Evolutionary conservation across 1,140 invertebrate genomes (phyloP).

Genomic region (Sinella curviseta): DNA sequence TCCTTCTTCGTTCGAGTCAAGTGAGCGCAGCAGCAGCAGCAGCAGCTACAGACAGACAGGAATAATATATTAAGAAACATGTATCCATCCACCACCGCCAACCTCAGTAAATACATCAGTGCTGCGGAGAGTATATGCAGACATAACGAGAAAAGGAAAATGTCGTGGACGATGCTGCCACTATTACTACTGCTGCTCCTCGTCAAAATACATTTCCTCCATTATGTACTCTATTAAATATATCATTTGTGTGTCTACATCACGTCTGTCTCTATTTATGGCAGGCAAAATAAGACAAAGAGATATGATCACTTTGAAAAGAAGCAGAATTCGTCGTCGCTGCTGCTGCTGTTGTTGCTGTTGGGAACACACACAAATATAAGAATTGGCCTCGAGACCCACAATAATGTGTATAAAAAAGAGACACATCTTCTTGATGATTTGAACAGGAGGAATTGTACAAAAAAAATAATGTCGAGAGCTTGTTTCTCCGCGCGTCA

Average conservation of each 20-base stretch:
- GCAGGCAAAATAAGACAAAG: background rate
- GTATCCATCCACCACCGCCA: background rate
- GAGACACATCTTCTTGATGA: background rate
- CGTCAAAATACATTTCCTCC: too few species aligned
- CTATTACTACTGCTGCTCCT: too few species aligned
- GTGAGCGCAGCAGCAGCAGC: too few species aligned
- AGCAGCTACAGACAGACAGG: too few species aligned
- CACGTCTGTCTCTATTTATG: background rate
- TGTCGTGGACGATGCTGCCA: too few species aligned
- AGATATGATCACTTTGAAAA: background rate
- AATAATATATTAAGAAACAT: background rate
- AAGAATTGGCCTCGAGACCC: background rate
- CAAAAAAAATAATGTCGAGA: background rate
- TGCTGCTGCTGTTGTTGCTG: background rate
- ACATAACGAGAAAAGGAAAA: too few species aligned
- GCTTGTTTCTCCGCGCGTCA: too few species aligned
- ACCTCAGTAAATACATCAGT: background rate
- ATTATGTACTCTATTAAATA: too few species aligned
- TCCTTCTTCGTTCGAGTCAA: too few species aligned
- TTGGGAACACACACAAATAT: background rate
- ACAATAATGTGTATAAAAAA: background rate
- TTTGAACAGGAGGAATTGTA: slow-evolving; percentile 6
- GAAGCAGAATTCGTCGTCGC: too few species aligned
- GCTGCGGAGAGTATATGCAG: too few species aligned
- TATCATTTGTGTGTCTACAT: background rate